Evolutionary conservation across 2,888 invertebrate species (phyloP).

Genomic region (Hyalella azteca): DNA sequence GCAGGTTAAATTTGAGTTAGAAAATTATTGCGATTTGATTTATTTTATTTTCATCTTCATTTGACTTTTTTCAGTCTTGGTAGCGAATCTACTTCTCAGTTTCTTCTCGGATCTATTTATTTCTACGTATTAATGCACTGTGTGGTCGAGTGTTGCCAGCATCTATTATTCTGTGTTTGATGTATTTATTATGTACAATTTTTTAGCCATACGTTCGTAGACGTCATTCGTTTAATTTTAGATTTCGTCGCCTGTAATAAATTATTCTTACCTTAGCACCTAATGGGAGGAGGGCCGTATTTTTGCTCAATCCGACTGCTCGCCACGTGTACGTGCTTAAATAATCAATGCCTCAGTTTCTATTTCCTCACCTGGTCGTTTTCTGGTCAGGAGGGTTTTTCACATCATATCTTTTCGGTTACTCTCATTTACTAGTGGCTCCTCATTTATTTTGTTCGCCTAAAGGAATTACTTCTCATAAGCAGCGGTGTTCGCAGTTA

Average conservation of each 20-base stretch:
- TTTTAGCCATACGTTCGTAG: too few species aligned
- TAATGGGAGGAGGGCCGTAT: neutral
- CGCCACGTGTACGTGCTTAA: neutral
- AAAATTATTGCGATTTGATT: too few species aligned
- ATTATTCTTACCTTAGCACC: neutral
- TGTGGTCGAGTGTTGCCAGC: neutral
- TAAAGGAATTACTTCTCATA: neutral
- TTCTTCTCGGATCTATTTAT: constrained; percentile 8
- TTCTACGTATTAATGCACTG: neutral
- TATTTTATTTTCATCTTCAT: too few species aligned
- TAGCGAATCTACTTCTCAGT: neutral
- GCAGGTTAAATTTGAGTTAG: too few species aligned
- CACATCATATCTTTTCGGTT: too few species aligned
- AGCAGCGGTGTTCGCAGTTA: neutral
- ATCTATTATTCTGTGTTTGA: too few species aligned
- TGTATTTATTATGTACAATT: neutral
- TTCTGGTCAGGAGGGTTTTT: too few species aligned
- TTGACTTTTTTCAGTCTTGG: too few species aligned
- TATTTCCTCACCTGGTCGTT: too few species aligned
- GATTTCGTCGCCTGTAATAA: neutral
- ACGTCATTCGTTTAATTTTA: neutral
- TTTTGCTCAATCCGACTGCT: neutral
- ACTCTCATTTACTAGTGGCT: too few species aligned
- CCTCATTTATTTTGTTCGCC: too few species aligned
- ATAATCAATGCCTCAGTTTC: neutral